Percentiles rank a stretch among this genome's conserved stretches.
Conservation (phyloP, 2,113 vertebrate species). For the Craseonycteris thonglongyai region DNA sequence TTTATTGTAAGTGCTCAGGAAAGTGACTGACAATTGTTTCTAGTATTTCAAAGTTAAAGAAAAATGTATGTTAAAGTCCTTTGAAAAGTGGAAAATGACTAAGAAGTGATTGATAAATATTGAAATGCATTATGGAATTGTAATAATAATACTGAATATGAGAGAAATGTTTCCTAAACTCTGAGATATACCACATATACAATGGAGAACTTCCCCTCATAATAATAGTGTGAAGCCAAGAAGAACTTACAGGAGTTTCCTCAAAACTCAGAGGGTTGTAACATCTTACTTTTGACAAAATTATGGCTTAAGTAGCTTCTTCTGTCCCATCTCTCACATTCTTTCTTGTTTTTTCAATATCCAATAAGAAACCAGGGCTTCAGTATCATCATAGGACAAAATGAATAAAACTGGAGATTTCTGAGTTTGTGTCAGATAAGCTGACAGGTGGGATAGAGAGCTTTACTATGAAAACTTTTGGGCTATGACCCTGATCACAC, state of each 20-base stretch:
- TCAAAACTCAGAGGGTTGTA: not conserved
- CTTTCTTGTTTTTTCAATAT: not conserved
- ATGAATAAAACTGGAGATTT: not conserved
- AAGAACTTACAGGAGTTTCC: not conserved
- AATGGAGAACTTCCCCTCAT: not conserved
- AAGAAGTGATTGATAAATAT: not conserved
- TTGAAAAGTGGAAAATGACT: not conserved
- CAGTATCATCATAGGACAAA: not conserved
- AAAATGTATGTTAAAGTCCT: not conserved
- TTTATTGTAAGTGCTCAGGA: not conserved
- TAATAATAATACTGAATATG: not conserved
- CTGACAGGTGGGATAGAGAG: not conserved
- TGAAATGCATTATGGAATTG: not conserved
- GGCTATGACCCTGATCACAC: not conserved
- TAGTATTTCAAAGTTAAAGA: slow-evolving; percentile 17
- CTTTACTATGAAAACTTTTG: not conserved
- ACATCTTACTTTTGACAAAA: not conserved
- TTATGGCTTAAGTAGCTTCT: not conserved
- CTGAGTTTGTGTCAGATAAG: not conserved
- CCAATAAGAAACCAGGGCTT: not conserved
- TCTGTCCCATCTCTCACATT: not conserved
- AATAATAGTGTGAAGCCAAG: not conserved
- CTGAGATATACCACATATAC: not conserved
- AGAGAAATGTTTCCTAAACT: not conserved
- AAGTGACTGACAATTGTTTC: not conserved